Conservation (phyloP, 2,888 invertebrate genomes). For the Epinotia nisella region DNA sequence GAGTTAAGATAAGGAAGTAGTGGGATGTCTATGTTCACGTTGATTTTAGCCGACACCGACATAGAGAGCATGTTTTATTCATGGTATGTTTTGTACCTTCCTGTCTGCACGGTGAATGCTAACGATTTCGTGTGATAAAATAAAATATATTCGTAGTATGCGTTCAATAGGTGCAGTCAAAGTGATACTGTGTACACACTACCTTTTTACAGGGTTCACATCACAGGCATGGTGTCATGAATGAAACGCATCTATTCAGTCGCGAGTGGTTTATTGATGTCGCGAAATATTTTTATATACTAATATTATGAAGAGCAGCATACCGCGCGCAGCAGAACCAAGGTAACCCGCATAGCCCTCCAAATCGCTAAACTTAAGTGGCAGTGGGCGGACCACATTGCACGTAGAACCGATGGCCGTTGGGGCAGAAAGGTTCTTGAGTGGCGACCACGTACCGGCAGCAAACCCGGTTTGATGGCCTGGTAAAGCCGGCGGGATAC, state of each 20-base stretch:
- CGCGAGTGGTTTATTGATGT: too few relatives aligned
- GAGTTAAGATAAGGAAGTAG: neutral
- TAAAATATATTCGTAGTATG: constrained; percentile 13
- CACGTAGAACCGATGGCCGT: too few relatives aligned
- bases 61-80: constrained; percentile 39
- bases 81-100: constrained; percentile 36
- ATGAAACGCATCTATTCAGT: neutral
- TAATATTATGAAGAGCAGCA: too few relatives aligned
- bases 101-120: constrained; percentile 20
- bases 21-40: constrained; percentile 24
- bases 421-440: too few relatives aligned
- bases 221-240: neutral
- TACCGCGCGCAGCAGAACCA: too few relatives aligned
- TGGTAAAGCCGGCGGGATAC: too few relatives aligned
- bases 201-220: neutral
- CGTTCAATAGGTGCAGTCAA: constrained; percentile 21
- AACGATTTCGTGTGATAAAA: constrained; percentile 28
- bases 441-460: too few relatives aligned
- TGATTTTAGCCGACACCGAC: constrained; percentile 37
- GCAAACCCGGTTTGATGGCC: too few relatives aligned
- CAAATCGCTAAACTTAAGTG: too few relatives aligned
- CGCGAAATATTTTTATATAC: too few relatives aligned
- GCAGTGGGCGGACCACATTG: too few relatives aligned
- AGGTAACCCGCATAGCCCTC: too few relatives aligned
- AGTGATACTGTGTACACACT: constrained; percentile 15